Evolutionary conservation across 2,113 vertebrate species (phyloP), one percentile per base, ranked within the genome.

Genomic region (Todiramphus saurophagus): DNA sequence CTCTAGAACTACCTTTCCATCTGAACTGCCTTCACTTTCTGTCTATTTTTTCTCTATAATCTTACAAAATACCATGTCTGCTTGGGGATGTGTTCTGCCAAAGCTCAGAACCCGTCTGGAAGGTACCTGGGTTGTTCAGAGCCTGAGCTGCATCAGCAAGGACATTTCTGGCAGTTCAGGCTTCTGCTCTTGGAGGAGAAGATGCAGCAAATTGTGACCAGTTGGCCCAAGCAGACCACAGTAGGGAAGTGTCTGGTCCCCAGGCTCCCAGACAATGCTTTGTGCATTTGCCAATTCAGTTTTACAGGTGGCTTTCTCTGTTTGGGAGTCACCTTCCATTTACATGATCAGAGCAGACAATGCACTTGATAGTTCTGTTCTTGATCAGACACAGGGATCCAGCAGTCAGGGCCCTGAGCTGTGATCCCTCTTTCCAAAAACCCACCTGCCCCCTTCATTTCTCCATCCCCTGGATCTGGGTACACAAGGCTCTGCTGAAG

Each of bases 61-160:
- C 13, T 66, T 72, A n/a, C 13, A 55, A 39, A 76, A 60, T 13
- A 12, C 4, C 3, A 0, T 25, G 14, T 90, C 24, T 84, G 44
- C 10, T 8, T 10, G 39, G 44, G 28, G 12, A 25, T 20, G 4
- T 17, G 25, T 6, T 67, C 58, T 86, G 39, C 17, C 19, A 56
- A 63, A 92, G 37, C 79, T 68, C 62, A 48, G 50, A 88, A 46
- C n/a, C 18, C 1, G 0, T 9, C 7, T 51, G 19, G 58, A 21
- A 64, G 35, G 48, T 3, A 13, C 25, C 17, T 0, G 0, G 0
- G 4, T 16, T 55, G 72, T 17, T 83, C 73, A 62, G 72, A n/a
- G 82, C 46, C 66, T 67, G 70, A 63, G 56, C 56, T 70, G 24
- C 23, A 12, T 1, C 56, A 24, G 28, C 13, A 37, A 68, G 50